Evolutionary conservation across 2,888 invertebrate species (phyloP), one percentile per base, ranked within the genome.

Genomic region (Macrosoma leucophasiata): DNA sequence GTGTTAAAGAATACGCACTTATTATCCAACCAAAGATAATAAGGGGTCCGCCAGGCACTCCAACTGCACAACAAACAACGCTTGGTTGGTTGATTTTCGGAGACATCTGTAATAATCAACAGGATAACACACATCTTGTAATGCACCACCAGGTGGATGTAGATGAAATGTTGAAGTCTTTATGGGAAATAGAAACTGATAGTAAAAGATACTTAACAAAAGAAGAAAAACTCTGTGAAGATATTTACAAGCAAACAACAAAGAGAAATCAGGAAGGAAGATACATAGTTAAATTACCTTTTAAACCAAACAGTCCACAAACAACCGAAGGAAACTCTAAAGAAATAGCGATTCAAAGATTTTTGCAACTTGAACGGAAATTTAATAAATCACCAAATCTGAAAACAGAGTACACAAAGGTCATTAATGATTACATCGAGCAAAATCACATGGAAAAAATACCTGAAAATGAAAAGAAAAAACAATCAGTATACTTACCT

Each of bases 401-500:
- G 8, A 46, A 39, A 15, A 12, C 18, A 21, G 40, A 44, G 26
- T 46, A 48, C 14, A 27, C 19, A 9, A 42, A 39, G 5, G 45
- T 45, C 3, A 24, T 48, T 6, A 11, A 46, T n/a, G 52, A 58
- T 17, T 52, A 58, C 25, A 18, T 39, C 11, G 13, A 26, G 3
- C 12, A 40, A 17, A 30, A 37, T 41, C 51, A 55, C 33, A 36
- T 44, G 37, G 28, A 36, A 33, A 21, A 27, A 17, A 49, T 21
- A 24, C 40, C 46, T 11, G 24, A 30, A 23, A 21, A 39, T 9
- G 40, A 51, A 33, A 27, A 24, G 14, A 14, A 38, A 4, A 46
- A 32, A 8, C 10, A n/a, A 22, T 26, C 40, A 0, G 43, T 52
- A 0, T 55, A 57, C 32, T 26, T 57, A 36, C 55, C 58, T 1